Evolutionary conservation across 2,888 invertebrate genomes (phyloP).

Genomic region (Apantesis nais): DNA sequence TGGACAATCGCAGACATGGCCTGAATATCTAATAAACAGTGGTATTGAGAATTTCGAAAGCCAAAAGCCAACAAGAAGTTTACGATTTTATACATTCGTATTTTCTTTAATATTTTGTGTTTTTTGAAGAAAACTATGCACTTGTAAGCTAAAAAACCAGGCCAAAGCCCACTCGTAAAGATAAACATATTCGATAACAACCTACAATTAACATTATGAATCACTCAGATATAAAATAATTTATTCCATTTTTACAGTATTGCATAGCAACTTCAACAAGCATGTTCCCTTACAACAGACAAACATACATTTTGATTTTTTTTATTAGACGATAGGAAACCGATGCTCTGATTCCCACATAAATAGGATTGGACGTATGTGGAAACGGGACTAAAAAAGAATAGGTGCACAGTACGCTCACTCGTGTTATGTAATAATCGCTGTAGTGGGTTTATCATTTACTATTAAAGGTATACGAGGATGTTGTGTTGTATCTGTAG

Average conservation of each 20-base stretch:
- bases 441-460: too few relatives aligned
- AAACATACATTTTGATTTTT: conserved; percentile 18
- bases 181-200: conserved; percentile 17
- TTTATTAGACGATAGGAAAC: conserved; percentile 11
- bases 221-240: conserved; percentile 29
- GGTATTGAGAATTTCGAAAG: not conserved
- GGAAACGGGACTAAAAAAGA: not conserved
- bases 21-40: conserved; percentile 1
- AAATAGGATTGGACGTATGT: not conserved
- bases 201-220: conserved; percentile 21
- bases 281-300: conserved; percentile 26
- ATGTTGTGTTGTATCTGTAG: too few relatives aligned
- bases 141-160: not conserved
- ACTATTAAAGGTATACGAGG: too few relatives aligned
- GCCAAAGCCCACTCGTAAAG: conserved; percentile 16
- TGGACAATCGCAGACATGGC: conserved; percentile 8
- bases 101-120: not conserved
- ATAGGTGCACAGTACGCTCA: too few relatives aligned
- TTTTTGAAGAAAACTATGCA: not conserved
- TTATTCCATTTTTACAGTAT: conserved; percentile 23
- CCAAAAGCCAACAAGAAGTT: not conserved
- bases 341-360: not conserved
- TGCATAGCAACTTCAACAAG: conserved; percentile 16
- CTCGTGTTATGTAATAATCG: too few relatives aligned
- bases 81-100: not conserved